A percentile compares a stretch with the other conserved stretches of the same genome.
Conservation (phyloP, 2,113 vertebrate species). For the Atrichornis clamosus region DNA sequence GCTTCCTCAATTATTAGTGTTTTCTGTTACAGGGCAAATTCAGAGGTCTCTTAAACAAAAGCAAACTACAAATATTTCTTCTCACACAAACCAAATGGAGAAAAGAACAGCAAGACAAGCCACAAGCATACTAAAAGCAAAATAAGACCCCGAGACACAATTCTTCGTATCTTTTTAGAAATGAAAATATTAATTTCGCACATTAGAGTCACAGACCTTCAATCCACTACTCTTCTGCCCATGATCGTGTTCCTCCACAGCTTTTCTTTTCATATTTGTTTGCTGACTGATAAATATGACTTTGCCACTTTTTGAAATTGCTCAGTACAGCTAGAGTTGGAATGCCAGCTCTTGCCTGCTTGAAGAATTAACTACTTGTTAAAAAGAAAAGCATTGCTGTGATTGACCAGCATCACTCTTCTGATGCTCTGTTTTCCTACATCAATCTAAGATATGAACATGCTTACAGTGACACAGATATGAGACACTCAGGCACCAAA, state of each 20-base stretch:
- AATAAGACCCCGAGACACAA: neutral
- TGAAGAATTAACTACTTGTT: neutral
- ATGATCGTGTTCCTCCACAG: neutral
- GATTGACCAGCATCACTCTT: neutral
- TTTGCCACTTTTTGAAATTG: neutral
- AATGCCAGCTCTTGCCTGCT: neutral
- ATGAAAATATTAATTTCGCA: neutral
- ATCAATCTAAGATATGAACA: neutral
- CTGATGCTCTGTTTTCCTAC: neutral
- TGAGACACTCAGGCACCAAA: neutral
- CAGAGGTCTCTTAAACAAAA: neutral
- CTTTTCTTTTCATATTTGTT: neutral
- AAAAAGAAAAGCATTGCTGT: neutral
- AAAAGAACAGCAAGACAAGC: neutral
- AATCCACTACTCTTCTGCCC: neutral
- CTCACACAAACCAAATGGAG: neutral
- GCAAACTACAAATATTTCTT: neutral
- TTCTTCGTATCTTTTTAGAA: neutral
- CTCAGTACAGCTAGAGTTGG: neutral
- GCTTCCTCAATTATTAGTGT: neutral
- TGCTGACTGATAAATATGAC: neutral
- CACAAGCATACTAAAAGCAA: neutral
- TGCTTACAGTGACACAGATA: rapidly evolving
- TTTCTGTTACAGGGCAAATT: neutral
- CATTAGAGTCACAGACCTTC: neutral